phyloP scores from a whole-genome alignment of 2,888 invertebrate species.

The Pedicia rivosa region DNA sequence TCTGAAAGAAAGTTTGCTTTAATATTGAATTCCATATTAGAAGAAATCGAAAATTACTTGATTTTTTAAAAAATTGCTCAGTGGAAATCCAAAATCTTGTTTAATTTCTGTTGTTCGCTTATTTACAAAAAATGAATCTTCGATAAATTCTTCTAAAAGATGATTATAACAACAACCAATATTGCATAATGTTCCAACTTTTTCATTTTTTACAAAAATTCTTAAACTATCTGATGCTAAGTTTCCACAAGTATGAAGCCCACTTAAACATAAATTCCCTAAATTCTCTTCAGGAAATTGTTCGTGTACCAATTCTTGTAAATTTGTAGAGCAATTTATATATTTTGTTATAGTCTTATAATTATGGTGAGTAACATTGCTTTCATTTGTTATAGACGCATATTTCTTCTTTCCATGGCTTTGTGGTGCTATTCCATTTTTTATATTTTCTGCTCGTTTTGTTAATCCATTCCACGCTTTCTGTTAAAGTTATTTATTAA shows the following conservation, averaged over 20 bases:
- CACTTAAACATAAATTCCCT: conserved; percentile 40
- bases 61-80: too few species aligned
- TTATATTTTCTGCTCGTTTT: conserved; percentile 33
- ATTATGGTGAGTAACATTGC: conserved; percentile 15
- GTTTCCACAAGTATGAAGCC: conserved; percentile 83
- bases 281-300: conserved; percentile 30
- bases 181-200: conserved; percentile 48
- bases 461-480: conserved; percentile 43
- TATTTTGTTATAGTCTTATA: conserved; percentile 46
- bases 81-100: too few species aligned
- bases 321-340: conserved; percentile 41
- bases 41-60: too few species aligned
- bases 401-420: conserved; percentile 17
- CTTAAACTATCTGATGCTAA: conserved; percentile 56
- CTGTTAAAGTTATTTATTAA: conserved; percentile 12
- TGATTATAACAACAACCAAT: conserved; percentile 87
- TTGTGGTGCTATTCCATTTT: conserved; percentile 24
- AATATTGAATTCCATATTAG: too few species aligned
- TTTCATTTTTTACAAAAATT: conserved; percentile 40
- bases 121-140: conserved; percentile 23
- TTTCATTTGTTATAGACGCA: background rate
- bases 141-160: conserved; percentile 40
- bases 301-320: conserved; percentile 33
- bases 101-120: too few species aligned
- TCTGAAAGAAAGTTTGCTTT: too few species aligned